A percentile compares a stretch with the other conserved stretches of the same genome.
These are phyloP conservation scores for Dissostichus mawsoni DNA, from an alignment of 2,113 vertebrate species.

Conservation along the genomic window DNA sequence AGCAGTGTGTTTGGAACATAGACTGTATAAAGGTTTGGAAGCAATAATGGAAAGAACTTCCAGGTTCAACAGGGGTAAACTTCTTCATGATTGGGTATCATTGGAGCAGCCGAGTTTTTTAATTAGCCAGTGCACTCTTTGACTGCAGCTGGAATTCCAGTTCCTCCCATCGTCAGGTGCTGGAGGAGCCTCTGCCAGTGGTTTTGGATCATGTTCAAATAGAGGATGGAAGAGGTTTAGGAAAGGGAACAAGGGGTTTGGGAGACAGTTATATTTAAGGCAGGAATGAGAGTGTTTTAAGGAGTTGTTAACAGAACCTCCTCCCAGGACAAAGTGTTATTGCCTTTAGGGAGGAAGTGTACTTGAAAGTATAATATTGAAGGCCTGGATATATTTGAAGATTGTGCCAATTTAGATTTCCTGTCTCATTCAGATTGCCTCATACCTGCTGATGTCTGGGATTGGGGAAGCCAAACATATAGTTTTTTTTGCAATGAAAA, in stretches of 20 bases:
- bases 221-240: constrained; percentile 28
- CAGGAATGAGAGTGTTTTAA: constrained; percentile 30
- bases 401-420: background rate
- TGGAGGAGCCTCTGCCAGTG: constrained; percentile 50
- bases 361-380: constrained; percentile 21
- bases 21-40: background rate
- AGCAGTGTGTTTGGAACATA: background rate
- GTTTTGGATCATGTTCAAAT: constrained; percentile 50
- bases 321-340: constrained; percentile 36
- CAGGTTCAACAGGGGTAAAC: constrained; percentile 27
- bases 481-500: too few relatives aligned
- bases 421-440: background rate
- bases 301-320: background rate
- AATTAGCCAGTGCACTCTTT: constrained; percentile 51
- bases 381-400: background rate
- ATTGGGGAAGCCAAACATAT: background rate
- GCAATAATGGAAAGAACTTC: background rate
- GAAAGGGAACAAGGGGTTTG: constrained; percentile 13
- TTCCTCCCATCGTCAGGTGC: constrained; percentile 62
- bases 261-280: constrained; percentile 40
- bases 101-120: constrained; percentile 46
- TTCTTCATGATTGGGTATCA: constrained; percentile 8
- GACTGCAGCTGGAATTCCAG: constrained; percentile 48
- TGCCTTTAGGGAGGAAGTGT: constrained; percentile 38
- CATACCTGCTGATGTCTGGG: too few relatives aligned